Evolutionary conservation across 1,140 invertebrate genomes (phyloP).

Genomic region (Lepidostoma basale): DNA sequence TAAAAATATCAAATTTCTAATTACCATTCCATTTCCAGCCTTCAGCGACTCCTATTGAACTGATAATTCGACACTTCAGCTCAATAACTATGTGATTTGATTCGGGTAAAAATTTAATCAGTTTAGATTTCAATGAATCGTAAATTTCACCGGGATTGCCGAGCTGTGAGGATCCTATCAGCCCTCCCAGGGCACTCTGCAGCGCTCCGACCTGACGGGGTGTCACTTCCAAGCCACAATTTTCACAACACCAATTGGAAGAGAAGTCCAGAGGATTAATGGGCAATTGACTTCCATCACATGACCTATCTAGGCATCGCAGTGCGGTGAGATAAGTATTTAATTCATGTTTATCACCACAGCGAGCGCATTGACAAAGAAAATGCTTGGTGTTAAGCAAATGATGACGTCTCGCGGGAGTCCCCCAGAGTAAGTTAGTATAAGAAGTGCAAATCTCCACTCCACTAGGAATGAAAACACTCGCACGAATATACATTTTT

Average conservation of each 20-base stretch:
- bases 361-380: conserved; percentile 72
- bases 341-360: conserved; percentile 70
- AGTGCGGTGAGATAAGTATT: conserved; percentile 59
- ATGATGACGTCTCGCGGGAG: conserved; percentile 67
- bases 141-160: conserved; percentile 56
- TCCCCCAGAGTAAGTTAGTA: conserved; percentile 75
- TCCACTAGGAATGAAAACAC: conserved; percentile 66
- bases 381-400: conserved; percentile 77
- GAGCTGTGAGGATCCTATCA: conserved; percentile 54
- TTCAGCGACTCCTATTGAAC: conserved; percentile 51
- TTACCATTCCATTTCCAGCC: conserved; percentile 55
- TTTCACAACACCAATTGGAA: conserved; percentile 59
- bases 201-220: conserved; percentile 54
- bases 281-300: conserved; percentile 55
- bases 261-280: conserved; percentile 53
- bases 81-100: conserved; percentile 62
- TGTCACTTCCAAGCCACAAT: conserved; percentile 55
- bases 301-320: conserved; percentile 58
- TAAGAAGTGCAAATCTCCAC: conserved; percentile 77
- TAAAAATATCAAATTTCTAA: too few relatives aligned
- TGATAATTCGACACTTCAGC: conserved; percentile 57
- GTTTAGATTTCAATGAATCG: conserved; percentile 55
- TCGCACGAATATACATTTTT: conserved; percentile 68
- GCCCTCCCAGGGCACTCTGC: conserved; percentile 56
- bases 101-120: conserved; percentile 57